Base-by-base conservation (phyloP, 2,113 vertebrate species). In the Erinaceus europaeus region DNA sequence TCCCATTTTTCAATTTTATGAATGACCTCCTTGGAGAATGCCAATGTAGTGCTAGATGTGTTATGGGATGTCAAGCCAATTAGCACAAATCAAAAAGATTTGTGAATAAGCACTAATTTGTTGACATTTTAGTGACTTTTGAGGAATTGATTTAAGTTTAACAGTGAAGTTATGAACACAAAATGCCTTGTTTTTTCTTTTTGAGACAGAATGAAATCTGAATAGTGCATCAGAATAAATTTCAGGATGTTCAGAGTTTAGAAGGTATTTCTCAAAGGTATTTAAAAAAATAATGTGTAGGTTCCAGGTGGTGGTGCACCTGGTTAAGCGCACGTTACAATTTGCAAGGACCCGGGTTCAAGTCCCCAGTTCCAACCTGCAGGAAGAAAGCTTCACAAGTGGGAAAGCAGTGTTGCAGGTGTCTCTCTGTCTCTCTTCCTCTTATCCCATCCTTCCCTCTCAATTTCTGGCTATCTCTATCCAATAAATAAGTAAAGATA, bases 1-100 rank as follows among this genome's bases (percentile, higher is more conserved):
- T 88, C 48, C 42, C 36, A 88, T 93, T 88, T 91, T 79, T 89
- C 65, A 79, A 18, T 83, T 94, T 88, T 88, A 85, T 76, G 55
- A 94, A 83, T 77, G 61, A 86, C 75, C 27, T 87, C 46, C 6
- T 32, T 94, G 62, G 13, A 77, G 61, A 87, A 94, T 65, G 55
- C 32, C 46, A 64, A 7, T 42, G 48, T 46, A 55, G 46, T n/a
- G 40, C 38, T 90, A 25, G 23, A 21, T 38, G 38, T 48, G 40
- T 57, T 65, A 29, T 78, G 68, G 17, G 12, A 44, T 57, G 34
- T 74, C 57, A 62, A 65, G 52, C 82, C 67, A 62, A 76, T 75
- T 92, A 88, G 48, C 90, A 75, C 4, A 74, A 85, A 32, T 86
- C 27, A 89, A 46, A 88, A 67, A 29, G 9, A 73, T 68, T 68